These are phyloP conservation scores for Cromileptes altivelis DNA, from an alignment of 2,113 vertebrate genomes.

Conservation along the genomic window DNA sequence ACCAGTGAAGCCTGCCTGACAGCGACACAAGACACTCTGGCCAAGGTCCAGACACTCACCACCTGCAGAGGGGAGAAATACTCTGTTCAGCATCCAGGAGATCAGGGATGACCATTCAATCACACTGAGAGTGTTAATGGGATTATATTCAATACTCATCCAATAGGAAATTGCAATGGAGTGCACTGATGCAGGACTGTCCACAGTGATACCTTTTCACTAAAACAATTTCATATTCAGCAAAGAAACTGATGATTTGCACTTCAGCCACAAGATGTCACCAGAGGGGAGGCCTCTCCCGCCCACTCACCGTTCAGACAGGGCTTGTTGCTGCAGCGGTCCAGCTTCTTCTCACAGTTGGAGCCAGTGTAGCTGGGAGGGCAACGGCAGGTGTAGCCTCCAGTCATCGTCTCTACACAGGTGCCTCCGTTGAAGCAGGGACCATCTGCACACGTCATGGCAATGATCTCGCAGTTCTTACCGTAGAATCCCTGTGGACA, in stretches of 20 bases:
- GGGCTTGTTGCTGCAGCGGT: slow-evolving; percentile 91
- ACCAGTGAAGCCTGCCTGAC: slow-evolving; percentile 90
- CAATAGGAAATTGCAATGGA: not conserved
- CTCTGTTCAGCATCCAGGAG: slow-evolving; percentile 45
- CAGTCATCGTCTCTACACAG: slow-evolving; percentile 83
- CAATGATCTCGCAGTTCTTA: slow-evolving; percentile 91
- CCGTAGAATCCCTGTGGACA: slow-evolving; percentile 94
- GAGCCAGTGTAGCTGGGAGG: slow-evolving; percentile 90
- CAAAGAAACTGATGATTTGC: not conserved
- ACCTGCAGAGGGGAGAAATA: slow-evolving; percentile 85
- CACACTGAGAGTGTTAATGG: slow-evolving; percentile 23
- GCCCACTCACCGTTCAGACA: slow-evolving; percentile 82
- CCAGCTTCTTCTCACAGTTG: slow-evolving; percentile 95
- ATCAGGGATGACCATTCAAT: not conserved
- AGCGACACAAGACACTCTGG: slow-evolving; percentile 93
- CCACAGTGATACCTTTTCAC: not conserved
- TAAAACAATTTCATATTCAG: not conserved
- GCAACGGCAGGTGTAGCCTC: slow-evolving; percentile 91
- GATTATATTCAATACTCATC: not conserved
- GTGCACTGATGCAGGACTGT: not conserved
- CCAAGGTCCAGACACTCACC: slow-evolving; percentile 96
- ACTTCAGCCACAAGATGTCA: slow-evolving; percentile 62
- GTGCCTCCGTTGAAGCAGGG: slow-evolving; percentile 94
- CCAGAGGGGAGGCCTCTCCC: not conserved
- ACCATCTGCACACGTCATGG: slow-evolving; percentile 91